Evolutionary conservation across 2,888 invertebrate genomes (phyloP).

Genomic region (Phrixothrix hirtus): DNA sequence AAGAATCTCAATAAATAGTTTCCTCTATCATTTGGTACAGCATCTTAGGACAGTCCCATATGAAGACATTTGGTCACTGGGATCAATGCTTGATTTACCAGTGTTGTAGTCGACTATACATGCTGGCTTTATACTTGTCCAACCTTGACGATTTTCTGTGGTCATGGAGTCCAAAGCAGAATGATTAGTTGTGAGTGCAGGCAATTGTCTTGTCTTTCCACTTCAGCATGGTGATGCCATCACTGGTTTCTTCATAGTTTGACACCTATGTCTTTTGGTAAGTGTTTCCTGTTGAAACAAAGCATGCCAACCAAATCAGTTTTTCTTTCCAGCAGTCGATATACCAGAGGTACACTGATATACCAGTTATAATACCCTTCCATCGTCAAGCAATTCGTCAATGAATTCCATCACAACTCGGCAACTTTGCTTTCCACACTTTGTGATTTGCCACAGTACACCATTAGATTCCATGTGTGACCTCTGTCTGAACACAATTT

Average conservation of each 20-base stretch:
- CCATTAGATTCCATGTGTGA: constrained; percentile 3
- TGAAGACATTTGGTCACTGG: constrained; percentile 23
- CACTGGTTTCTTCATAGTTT: constrained; percentile 10
- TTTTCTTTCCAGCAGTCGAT: background rate
- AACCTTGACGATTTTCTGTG: background rate
- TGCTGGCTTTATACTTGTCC: no score
- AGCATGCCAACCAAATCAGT: constrained; percentile 1
- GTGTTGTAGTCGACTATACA: constrained; percentile 24
- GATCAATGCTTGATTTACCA: constrained; percentile 25
- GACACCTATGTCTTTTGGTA: no score
- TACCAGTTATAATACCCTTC: constrained; percentile 5
- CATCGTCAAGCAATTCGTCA: background rate
- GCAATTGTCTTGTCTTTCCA: constrained; percentile 1
- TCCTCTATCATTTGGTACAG: constrained; percentile 26
- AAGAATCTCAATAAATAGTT: constrained; percentile 21
- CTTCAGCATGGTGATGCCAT: background rate
- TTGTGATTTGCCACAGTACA: no score
- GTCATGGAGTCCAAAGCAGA: background rate
- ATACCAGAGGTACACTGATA: constrained; percentile 1
- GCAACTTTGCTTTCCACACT: background rate
- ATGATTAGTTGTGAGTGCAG: constrained; percentile 11
- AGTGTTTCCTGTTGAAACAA: background rate
- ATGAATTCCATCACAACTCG: constrained; percentile 2
- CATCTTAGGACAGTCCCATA: constrained; percentile 15
- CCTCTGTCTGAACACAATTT: constrained; percentile 9